Base-by-base conservation (phyloP, 2,888 invertebrate species). In the Odontothrips loti region DNA sequence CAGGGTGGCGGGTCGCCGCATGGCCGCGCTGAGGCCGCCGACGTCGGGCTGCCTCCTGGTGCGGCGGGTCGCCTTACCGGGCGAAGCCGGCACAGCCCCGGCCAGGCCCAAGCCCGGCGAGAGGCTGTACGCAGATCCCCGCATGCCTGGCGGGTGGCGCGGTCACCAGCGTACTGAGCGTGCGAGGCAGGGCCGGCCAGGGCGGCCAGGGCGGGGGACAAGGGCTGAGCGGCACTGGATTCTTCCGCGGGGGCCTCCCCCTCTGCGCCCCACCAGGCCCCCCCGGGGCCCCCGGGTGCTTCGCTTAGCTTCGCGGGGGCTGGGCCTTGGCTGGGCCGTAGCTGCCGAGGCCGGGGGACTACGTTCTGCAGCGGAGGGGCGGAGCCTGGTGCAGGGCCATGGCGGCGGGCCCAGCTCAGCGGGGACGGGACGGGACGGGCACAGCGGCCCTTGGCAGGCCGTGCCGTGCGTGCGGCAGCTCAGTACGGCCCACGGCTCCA, bases 61-160 rank as follows among this genome's bases (percentile, higher is more conserved):
- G 68, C 23, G 23, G 58, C 58, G 58, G 20, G 58, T 17, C 51
- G 51, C 80, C 80, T n/a, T 17, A 63, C 58, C 68, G 43, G 78
- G 80, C 81, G 80, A 20, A 20, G 80, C 79, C 27, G 80, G n/a
- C 43, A 47, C 80, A 58, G 47, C 68, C 48, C 68, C 80, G 81
- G 29, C 81, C 79, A 79, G 79, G 47, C 27, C 81, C 43, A 48
- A 47, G 43, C 47, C 79, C 58, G 58, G 58, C 58, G 58, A 17
- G 58, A 17, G n/a, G 68, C 68, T 27, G 68, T 27, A 75, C 27
- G 68, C 68, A 9, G 23, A 75, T 12, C 68, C 68, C 27, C 27
- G 68, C 27, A 75, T 75, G 68, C 68, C 68, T 75, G 68, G 23
- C 68, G 68, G 68, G 27, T 27, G 68, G 27, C 23, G 68, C 68